Evolutionary conservation across 2,888 invertebrate species (phyloP).

Genomic region (Pachymerium ferrugineum): DNA sequence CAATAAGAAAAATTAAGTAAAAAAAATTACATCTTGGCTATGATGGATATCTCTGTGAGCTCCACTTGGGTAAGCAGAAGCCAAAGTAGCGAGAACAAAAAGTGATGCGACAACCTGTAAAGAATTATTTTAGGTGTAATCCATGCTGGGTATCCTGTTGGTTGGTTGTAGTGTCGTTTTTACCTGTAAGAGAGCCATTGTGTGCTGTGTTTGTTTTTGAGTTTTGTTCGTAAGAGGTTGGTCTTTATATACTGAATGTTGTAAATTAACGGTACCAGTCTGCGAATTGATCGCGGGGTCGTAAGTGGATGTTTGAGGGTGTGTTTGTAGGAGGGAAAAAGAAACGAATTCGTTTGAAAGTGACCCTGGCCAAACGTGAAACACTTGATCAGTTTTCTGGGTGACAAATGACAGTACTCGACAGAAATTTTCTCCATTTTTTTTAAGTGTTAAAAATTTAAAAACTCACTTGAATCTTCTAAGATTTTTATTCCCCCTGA

Average conservation of each 20-base stretch:
- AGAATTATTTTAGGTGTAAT: not conserved
- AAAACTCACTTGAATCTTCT: too few relatives aligned
- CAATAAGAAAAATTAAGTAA: not conserved
- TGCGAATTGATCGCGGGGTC: not conserved
- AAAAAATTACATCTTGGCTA: constrained; percentile 11
- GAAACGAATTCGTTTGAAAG: not conserved
- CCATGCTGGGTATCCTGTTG: not conserved
- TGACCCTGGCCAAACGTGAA: not conserved
- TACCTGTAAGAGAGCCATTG: constrained; percentile 3
- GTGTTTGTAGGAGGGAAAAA: not conserved
- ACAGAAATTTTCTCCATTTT: not conserved
- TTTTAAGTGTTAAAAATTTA: too few relatives aligned
- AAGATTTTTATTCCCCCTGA: too few relatives aligned
- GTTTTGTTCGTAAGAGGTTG: not conserved
- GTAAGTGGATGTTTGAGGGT: not conserved
- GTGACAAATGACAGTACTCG: not conserved
- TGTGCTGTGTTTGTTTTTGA: not conserved
- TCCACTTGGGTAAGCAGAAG: not conserved
- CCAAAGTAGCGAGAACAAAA: not conserved
- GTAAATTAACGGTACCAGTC: not conserved
- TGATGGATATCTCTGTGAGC: constrained; percentile 24
- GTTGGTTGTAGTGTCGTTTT: not conserved
- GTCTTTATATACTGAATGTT: not conserved
- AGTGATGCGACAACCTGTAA: not conserved
- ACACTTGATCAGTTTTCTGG: not conserved